Evolutionary conservation across 1,140 invertebrate species (phyloP).

Genomic region (Bombus pyrosoma): DNA sequence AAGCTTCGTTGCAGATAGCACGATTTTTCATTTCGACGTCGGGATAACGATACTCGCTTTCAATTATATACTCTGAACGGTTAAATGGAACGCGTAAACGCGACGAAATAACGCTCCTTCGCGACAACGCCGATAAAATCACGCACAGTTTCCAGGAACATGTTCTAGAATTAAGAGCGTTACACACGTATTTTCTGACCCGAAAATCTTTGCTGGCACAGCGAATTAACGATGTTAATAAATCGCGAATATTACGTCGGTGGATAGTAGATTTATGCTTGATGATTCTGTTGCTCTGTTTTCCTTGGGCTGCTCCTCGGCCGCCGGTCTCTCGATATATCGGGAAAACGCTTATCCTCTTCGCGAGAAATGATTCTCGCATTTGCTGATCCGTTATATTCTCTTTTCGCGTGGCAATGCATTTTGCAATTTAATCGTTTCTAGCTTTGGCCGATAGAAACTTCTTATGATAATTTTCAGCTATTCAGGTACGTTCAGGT

Average conservation of each 20-base stretch:
- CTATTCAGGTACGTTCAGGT: too few relatives aligned
- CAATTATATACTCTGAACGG: not conserved
- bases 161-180: not conserved
- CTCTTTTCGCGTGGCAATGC: not conserved
- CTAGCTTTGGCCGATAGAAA: too few relatives aligned
- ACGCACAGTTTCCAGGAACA: not conserved
- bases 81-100: not conserved
- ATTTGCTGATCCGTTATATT: not conserved
- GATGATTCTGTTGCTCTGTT: not conserved
- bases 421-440: not conserved
- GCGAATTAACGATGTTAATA: not conserved
- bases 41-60: conserved; percentile 20
- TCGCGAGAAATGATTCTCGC: too few relatives aligned
- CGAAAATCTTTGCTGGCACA: not conserved
- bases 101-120: not conserved
- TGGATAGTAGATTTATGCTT: conserved; percentile 7
- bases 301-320: not conserved
- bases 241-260: not conserved
- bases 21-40: conserved; percentile 15
- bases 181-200: not conserved
- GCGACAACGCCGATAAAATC: not conserved
- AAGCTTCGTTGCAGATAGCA: not conserved
- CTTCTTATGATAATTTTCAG: not conserved
- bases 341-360: conserved; percentile 15
- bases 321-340: not conserved